These are phyloP conservation scores for Solenopsis fugax DNA, from an alignment of 1,140 invertebrate species.

Conservation along the genomic window DNA sequence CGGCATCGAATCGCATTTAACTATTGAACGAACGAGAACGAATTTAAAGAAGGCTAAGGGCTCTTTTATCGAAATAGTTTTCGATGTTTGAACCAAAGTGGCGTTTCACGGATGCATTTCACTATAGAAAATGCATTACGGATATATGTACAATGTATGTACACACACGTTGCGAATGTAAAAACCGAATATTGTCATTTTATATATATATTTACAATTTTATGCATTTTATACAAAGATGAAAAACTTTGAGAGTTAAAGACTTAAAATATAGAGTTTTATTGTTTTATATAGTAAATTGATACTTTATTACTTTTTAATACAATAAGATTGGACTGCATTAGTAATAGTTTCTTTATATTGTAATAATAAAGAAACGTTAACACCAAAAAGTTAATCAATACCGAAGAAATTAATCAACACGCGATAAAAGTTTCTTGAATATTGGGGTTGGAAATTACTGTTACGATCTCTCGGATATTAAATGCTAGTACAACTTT, in stretches of 20 bases:
- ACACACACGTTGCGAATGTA: not conserved
- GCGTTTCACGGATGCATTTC: not conserved
- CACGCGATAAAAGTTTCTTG: not conserved
- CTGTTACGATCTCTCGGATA: not conserved
- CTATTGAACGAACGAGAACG: constrained; percentile 30
- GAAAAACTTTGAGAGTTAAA: no score
- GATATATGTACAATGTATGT: not conserved
- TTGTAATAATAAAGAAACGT: not conserved
- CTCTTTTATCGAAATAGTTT: constrained; percentile 32
- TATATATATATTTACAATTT: not conserved
- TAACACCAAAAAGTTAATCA: not conserved
- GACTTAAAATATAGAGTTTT: not conserved
- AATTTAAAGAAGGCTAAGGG: constrained; percentile 39
- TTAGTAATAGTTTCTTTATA: not conserved
- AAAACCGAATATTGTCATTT: not conserved
- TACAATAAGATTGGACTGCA: not conserved
- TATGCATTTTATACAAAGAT: no score
- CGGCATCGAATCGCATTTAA: constrained; percentile 40
- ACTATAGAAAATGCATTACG: not conserved
- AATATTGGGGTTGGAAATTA: not conserved
- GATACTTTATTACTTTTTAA: not conserved
- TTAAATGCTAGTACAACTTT: not conserved
- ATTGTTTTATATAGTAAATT: not conserved
- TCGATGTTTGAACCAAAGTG: not conserved
- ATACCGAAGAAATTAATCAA: not conserved